A percentile compares a stretch with the other conserved stretches of the same genome.
phyloP scores from a whole-genome alignment of 2,797 vertebrate genomes.

The Pseudochirops cupreus region DNA sequence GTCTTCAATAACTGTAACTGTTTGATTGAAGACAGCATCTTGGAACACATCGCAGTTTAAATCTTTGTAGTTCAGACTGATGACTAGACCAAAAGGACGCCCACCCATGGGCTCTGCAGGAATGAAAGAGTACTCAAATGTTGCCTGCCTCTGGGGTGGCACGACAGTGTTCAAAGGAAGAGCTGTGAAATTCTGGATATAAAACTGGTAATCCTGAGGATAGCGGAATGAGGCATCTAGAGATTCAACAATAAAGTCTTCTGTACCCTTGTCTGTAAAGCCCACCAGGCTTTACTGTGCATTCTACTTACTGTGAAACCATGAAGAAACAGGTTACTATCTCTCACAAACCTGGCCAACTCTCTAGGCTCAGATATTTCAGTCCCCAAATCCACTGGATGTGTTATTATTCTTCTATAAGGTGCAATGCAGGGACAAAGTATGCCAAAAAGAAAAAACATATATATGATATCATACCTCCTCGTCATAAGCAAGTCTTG shows the following conservation, averaged over 20 bases:
- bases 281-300: slow-evolving; percentile 87
- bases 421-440: slow-evolving; percentile 4
- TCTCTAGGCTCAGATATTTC: background rate
- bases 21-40: slow-evolving; percentile 99
- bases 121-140: slow-evolving; percentile 99
- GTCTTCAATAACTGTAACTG: slow-evolving; percentile 92
- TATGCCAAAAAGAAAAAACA: background rate
- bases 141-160: slow-evolving; percentile 94
- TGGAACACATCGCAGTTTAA: slow-evolving; percentile 93
- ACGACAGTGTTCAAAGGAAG: slow-evolving; percentile 93
- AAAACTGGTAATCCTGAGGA: slow-evolving; percentile 99
- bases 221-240: slow-evolving; percentile 98
- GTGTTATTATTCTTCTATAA: slow-evolving; percentile 20
- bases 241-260: slow-evolving; percentile 95
- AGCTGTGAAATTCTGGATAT: slow-evolving; percentile 99
- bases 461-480: slow-evolving; percentile 87
- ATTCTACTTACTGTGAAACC: background rate
- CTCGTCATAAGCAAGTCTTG: slow-evolving; percentile 89
- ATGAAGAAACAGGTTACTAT: background rate
- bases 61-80: slow-evolving; percentile 99
- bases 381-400: background rate
- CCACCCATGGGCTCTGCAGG: slow-evolving; percentile 99
- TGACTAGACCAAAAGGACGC: slow-evolving; percentile 96
- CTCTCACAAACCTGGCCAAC: background rate
- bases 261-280: slow-evolving; percentile 96